A percentile compares a stretch with the other conserved stretches of the same genome.
Conservation (phyloP, 2,113 vertebrate genomes). For the Ahaetulla prasina region DNA sequence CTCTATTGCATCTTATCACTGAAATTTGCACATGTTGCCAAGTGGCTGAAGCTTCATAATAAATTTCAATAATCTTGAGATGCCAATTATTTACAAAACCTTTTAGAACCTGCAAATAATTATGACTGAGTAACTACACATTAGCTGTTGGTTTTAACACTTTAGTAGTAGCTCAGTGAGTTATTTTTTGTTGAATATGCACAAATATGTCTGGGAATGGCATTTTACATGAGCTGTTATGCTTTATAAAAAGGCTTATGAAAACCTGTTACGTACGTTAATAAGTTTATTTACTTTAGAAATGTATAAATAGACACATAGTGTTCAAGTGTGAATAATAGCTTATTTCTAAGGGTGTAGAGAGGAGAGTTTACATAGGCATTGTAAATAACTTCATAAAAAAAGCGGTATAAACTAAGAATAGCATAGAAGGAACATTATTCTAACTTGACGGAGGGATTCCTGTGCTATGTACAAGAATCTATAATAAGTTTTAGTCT, state of each 20-base stretch:
- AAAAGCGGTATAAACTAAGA: slow-evolving; percentile 62
- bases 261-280: slow-evolving; percentile 42
- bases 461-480: slow-evolving; percentile 36
- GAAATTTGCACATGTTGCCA: slow-evolving; percentile 75
- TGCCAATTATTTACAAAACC: slow-evolving; percentile 78
- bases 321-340: slow-evolving; percentile 61
- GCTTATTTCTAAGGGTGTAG: slow-evolving; percentile 69
- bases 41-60: slow-evolving; percentile 74
- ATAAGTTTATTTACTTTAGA: slow-evolving; percentile 6
- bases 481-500: slow-evolving; percentile 40
- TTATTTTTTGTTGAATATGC: slow-evolving; percentile 30
- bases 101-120: slow-evolving; percentile 73
- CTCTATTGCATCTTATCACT: slow-evolving; percentile 71
- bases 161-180: slow-evolving; percentile 65
- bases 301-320: slow-evolving; percentile 48
- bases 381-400: slow-evolving; percentile 65
- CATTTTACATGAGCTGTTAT: slow-evolving; percentile 61
- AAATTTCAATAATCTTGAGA: slow-evolving; percentile 79
- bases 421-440: slow-evolving; percentile 65
- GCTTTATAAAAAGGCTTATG: slow-evolving; percentile 60
- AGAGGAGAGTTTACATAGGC: slow-evolving; percentile 59
- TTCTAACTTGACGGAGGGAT: slow-evolving; percentile 57
- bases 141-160: slow-evolving; percentile 75
- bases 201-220: slow-evolving; percentile 44
- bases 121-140: slow-evolving; percentile 71